Percentiles rank a stretch among this genome's conserved stretches.
Evolutionary conservation across 2,888 invertebrate genomes (phyloP).

Genomic region (Eretmocerus hayati): DNA sequence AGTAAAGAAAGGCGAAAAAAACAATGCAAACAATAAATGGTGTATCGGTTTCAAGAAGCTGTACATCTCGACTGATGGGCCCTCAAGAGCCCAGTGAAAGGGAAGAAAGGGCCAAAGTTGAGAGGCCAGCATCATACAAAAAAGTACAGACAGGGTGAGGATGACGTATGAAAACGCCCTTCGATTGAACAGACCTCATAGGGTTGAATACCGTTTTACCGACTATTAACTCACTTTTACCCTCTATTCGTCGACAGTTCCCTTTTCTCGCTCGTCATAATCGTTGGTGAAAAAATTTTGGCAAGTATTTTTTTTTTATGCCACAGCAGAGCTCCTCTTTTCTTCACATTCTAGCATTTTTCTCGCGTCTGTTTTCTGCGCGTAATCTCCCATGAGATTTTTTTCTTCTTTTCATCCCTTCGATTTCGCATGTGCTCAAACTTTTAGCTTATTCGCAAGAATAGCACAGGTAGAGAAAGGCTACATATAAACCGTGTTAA

Average conservation of each 20-base stretch:
- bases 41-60: too few species aligned
- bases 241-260: slow-evolving; percentile 23
- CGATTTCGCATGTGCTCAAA: slow-evolving; percentile 25
- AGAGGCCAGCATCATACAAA: slow-evolving; percentile 3
- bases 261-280: too few species aligned
- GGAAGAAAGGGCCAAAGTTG: slow-evolving; percentile 18
- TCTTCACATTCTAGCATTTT: slow-evolving; percentile 8
- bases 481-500: too few species aligned
- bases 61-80: too few species aligned
- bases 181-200: slow-evolving; percentile 40
- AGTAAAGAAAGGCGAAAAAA: too few species aligned
- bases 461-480: too few species aligned
- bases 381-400: slow-evolving; percentile 23
- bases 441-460: too few species aligned
- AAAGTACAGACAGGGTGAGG: slow-evolving; percentile 5
- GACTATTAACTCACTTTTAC: slow-evolving; percentile 48
- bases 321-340: too few species aligned
- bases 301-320: too few species aligned
- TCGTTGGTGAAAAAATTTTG: too few species aligned
- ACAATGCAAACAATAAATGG: too few species aligned
- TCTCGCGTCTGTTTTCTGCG: slow-evolving; percentile 18
- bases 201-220: slow-evolving; percentile 47
- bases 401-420: too few species aligned
- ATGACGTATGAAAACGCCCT: slow-evolving; percentile 27
- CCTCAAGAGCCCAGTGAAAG: slow-evolving; percentile 10